phyloP scores from a whole-genome alignment of 2,888 invertebrate genomes.

The Leptopilina myrica region DNA sequence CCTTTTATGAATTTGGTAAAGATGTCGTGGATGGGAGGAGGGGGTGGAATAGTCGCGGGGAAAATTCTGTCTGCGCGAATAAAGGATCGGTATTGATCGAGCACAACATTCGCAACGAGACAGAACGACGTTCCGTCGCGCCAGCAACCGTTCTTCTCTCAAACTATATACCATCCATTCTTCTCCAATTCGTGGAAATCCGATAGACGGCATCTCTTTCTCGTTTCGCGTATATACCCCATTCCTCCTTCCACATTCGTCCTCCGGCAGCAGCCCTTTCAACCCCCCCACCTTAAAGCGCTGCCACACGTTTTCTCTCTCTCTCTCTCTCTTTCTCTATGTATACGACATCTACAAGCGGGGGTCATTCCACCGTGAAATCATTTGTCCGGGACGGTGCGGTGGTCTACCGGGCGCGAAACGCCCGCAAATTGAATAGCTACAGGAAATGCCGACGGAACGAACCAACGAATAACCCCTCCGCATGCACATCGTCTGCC shows the following conservation, averaged over 20 bases:
- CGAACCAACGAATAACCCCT: slow-evolving; percentile 66
- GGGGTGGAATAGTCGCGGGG: neutral
- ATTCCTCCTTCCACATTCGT: neutral
- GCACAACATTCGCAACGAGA: slow-evolving; percentile 37
- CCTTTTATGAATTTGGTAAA: slow-evolving; percentile 18
- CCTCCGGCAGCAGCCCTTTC: too few relatives aligned
- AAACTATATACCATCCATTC: slow-evolving; percentile 37
- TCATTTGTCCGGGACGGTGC: slow-evolving; percentile 64
- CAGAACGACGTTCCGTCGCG: slow-evolving; percentile 41
- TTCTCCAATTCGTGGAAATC: slow-evolving; percentile 30
- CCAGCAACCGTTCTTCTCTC: slow-evolving; percentile 37
- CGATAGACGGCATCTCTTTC: slow-evolving; percentile 37
- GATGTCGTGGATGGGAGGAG: slow-evolving; percentile 12
- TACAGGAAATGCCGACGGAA: slow-evolving; percentile 65
- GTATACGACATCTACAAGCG: slow-evolving; percentile 59
- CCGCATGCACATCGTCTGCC: slow-evolving; percentile 35
- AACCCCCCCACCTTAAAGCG: too few relatives aligned
- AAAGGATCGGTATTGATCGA: slow-evolving; percentile 41
- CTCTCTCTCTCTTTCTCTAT: slow-evolving; percentile 38
- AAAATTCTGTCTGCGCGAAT: slow-evolving; percentile 38
- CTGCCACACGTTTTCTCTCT: neutral
- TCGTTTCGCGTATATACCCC: slow-evolving; percentile 36
- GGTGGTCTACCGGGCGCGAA: slow-evolving; percentile 58
- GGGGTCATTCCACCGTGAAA: slow-evolving; percentile 64
- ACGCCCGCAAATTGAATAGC: slow-evolving; percentile 69